Evolutionary conservation across 92 coral and sea anemone genomes (phyloP).

Genomic region (Palythoa heliodiscus): DNA sequence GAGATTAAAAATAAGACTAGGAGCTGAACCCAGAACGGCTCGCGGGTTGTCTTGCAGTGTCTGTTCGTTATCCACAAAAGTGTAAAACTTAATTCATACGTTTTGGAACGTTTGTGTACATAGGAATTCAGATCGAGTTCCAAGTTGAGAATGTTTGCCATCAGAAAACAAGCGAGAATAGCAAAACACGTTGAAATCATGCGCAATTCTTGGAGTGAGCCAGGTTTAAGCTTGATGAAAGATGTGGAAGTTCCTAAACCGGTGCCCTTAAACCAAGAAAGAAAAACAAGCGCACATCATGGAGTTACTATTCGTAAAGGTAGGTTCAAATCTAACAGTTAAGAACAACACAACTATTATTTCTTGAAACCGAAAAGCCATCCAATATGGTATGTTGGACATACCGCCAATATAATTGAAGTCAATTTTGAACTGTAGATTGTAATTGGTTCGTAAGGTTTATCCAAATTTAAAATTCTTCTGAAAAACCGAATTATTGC

Average conservation of each 20-base stretch:
- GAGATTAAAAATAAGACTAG: not conserved
- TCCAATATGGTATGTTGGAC: too few species aligned
- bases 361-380: too few species aligned
- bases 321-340: not conserved
- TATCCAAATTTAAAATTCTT: too few species aligned
- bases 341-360: too few species aligned
- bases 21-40: not conserved
- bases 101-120: not conserved
- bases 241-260: not conserved
- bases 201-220: slow-evolving; percentile 9
- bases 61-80: not conserved
- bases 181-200: not conserved
- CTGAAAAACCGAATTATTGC: too few species aligned
- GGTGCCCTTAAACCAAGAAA: not conserved
- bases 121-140: not conserved
- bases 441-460: too few species aligned
- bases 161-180: not conserved
- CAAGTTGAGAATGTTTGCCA: not conserved
- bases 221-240: not conserved
- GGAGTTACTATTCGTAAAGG: not conserved
- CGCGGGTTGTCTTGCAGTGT: not conserved
- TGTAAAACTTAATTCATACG: not conserved
- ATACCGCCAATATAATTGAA: too few species aligned
- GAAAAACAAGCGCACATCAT: not conserved
- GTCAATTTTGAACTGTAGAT: too few species aligned